Evolutionary conservation across 2,888 invertebrate genomes (phyloP), one percentile per base, ranked within the genome.

Genomic region (Apamea monoglypha): DNA sequence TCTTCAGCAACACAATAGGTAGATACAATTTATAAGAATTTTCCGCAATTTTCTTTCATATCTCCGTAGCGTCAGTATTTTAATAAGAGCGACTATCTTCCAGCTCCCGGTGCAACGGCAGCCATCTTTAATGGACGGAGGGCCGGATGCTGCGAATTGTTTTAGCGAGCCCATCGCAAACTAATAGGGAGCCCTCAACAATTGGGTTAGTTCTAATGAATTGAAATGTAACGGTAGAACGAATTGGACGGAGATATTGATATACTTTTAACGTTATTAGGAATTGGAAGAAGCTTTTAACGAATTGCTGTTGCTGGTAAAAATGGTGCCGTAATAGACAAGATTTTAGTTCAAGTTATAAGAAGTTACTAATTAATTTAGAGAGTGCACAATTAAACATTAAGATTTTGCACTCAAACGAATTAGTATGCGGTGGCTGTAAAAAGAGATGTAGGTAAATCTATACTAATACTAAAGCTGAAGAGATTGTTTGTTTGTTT

Each of bases 71-170:
- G n/a, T 70, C 63, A 64, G 73, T 86, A 80, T 84, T 81, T 74
- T 59, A 82, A 74, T 87, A 80, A 77, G 50, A 76, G 76, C 67
- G 32, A 70, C 61, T 53, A 66, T 29, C 36, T 75, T 50, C 18
- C 25, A 12, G 56, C 18, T 80, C 64, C 68, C 66, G 68, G 76
- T 89, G 87, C 89, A 88, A 40, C 82, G 68, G 80, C 79, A 80
- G 84, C 85, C 84, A 81, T 81, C 85, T 78, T 84, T 90, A 90
- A 90, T 90, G 84, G 82, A 85, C 83, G 83, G 85, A 87, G 90
- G 91, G 88, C 83, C 91, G 91, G 93, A 89, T 92, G 93, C 84
- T 83, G 81, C 81, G 89, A 93, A 93, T 93, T 91, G 92, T 91
- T 92, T 92, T 86, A 90, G 88, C 68, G 80, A 88, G 78, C 88